phyloP scores from a whole-genome alignment of 2,888 invertebrate species.

The Cataglyphis livida region DNA sequence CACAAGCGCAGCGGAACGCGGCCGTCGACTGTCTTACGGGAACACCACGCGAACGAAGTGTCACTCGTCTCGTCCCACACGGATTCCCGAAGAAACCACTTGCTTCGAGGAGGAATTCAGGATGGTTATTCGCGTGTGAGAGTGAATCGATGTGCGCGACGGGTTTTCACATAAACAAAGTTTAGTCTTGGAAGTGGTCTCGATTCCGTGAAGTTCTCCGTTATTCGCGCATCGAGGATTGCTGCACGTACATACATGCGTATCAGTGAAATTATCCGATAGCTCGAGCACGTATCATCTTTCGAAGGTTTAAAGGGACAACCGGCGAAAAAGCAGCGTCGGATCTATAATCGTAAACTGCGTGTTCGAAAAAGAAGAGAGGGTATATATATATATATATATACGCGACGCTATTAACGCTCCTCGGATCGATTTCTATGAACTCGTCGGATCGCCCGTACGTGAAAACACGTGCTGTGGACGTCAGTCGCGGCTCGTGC shows the following conservation, averaged over 20 bases:
- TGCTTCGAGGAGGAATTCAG: not conserved
- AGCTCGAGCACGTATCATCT: not conserved
- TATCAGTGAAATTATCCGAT: not conserved
- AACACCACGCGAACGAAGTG: constrained; percentile 8
- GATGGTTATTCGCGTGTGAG: not conserved
- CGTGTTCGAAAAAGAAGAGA: not conserved
- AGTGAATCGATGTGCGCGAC: constrained; percentile 4
- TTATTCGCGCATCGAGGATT: not conserved
- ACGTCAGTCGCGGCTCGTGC: not conserved
- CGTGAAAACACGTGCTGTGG: constrained; percentile 14
- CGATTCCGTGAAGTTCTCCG: constrained; percentile 40
- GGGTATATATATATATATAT: no score
- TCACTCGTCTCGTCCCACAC: constrained; percentile 4
- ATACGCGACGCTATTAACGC: not conserved
- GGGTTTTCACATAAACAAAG: constrained; percentile 5
- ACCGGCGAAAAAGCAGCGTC: not conserved
- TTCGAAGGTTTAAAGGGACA: not conserved
- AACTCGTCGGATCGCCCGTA: not conserved
- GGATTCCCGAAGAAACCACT: not conserved
- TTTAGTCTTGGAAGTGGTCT: constrained; percentile 18
- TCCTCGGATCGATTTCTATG: not conserved
- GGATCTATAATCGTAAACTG: not conserved
- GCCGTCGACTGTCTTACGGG: not conserved
- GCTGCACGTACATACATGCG: not conserved
- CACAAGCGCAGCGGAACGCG: constrained; percentile 46